Base-by-base conservation (phyloP, 1,140 invertebrate genomes). In the Pseudomyrmex cubaensis region DNA sequence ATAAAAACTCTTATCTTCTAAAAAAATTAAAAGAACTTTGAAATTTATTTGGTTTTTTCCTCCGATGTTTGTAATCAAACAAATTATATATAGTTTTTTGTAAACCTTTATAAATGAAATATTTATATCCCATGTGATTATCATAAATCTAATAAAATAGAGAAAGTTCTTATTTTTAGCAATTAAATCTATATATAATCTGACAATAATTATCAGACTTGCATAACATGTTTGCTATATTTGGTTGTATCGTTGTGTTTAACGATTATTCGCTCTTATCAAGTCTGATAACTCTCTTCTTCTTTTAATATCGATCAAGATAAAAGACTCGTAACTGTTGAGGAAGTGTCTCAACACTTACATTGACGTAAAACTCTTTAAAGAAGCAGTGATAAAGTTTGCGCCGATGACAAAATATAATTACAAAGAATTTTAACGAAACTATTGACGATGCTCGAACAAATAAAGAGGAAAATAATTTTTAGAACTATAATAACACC, bases 391-490 rank as follows among this genome's bases (percentile, higher is more conserved):
- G 76, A 78, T 78, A 59, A 80, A 80, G 76, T 80, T 72, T 80
- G 66, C 54, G 76, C 20, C 64, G 48, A 72, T 80, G 76, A 72
- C 46, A 20, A 70, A 80, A 72, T 22, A 56, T 61, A 80, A 80
- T 80, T 80, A 80, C 44, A 52, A 59, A 12, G 76, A 80, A 80
- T 80, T 80, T 54, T 61, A 72, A 70, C 54, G 46, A 80, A 46
- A 44, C 54, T 80, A n/a, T 25, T 52, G 76, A 12, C 66, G 56
- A 70, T 59, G 52, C 54, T 22, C 44, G 17, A 44, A 48, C 66
- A 44, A 46, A 80, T 48, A 48, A 70, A 22, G 64, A 80, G 59
- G 64, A 44, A n/a, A 80, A 80, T 20, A 50, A 57, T 54, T 80
- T 70, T 80, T 72, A 61, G 44, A 15, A 13, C 46, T 50, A 72